A percentile compares a stretch with the other conserved stretches of the same genome.
phyloP scores from a whole-genome alignment of 1,140 invertebrate genomes.

The Vanessa tameamea region DNA sequence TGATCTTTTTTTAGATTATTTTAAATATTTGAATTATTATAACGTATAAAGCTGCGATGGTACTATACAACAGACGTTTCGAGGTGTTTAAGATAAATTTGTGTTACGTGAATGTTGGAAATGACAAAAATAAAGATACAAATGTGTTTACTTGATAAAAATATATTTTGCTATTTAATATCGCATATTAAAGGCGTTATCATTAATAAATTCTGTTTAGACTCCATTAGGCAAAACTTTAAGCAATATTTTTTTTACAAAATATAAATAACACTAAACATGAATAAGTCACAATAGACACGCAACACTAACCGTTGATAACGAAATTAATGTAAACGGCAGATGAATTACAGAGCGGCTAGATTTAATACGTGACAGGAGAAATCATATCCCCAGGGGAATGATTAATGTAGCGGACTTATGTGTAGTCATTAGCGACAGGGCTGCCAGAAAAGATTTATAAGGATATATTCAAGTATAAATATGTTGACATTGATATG shows the following conservation, averaged over 20 bases:
- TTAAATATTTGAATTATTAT: too few species aligned
- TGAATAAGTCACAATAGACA: not conserved
- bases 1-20: too few species aligned
- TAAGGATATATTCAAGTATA: not conserved
- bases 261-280: not conserved
- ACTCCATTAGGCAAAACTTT: not conserved
- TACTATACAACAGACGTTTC: too few species aligned
- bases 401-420: conserved; percentile 43
- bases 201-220: too few species aligned
- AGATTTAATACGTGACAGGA: conserved; percentile 32
- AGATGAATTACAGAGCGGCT: conserved; percentile 10
- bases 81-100: too few species aligned
- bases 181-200: too few species aligned
- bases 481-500: not conserved
- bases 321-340: conserved; percentile 6
- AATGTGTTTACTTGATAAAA: too few species aligned
- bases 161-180: too few species aligned
- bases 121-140: too few species aligned
- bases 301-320: conserved; percentile 5
- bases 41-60: too few species aligned
- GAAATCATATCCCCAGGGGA: conserved; percentile 34
- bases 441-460: not conserved
- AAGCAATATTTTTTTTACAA: not conserved
- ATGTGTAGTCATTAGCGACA: conserved; percentile 12
- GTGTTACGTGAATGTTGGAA: too few species aligned